Base-by-base conservation (phyloP, 2,113 vertebrate genomes). In the Dipodomys stephensi region DNA sequence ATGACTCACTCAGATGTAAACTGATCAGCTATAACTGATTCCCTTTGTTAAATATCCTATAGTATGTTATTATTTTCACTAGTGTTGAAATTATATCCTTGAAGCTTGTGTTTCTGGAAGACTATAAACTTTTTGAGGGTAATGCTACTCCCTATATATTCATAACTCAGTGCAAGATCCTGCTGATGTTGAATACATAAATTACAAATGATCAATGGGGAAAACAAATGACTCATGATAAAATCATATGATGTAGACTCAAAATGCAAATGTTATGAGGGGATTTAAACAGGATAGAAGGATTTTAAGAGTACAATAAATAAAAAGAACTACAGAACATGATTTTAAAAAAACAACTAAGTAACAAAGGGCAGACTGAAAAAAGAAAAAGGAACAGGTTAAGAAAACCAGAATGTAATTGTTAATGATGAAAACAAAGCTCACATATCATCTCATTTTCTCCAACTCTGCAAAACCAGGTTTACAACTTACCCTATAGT, bases 121-220 rank as follows among this genome's bases (percentile, higher is more conserved):
- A 88, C 20, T 23, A 0, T 32, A 27, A 46, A 16, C 0, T 39
- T 22, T 82, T 80, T 39, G 27, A 28, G 4, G 15, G 28, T 13
- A 35, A 2, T 0, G 2, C 53, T 28, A 49, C 18, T 68, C n/a
- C 18, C 22, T 11, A 30, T 57, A 0, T 7, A 73, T 20, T 10
- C 16, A 9, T 6, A 4, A 20, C 32, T 28, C 57, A 19, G 7
- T 25, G 2, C n/a, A 46, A 16, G 11, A 23, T 6, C 13, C 11
- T 80, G 20, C 3, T 57, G 18, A 11, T 19, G 28, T 53, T 87
- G 7, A 78, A 23, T n/a, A 49, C 2, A 49, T 39, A 23, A 53
- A 78, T 30, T 6, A 30, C 7, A 25, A 91, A 28, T 78, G 13
- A 78, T 5, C 15, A 6, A 30, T 39, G 35, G 32, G 32, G 62